Percentiles rank a stretch among this genome's conserved stretches.
Conservation (phyloP, 64 coral and sea anemone genomes). For the Stichodactyla helianthus region DNA sequence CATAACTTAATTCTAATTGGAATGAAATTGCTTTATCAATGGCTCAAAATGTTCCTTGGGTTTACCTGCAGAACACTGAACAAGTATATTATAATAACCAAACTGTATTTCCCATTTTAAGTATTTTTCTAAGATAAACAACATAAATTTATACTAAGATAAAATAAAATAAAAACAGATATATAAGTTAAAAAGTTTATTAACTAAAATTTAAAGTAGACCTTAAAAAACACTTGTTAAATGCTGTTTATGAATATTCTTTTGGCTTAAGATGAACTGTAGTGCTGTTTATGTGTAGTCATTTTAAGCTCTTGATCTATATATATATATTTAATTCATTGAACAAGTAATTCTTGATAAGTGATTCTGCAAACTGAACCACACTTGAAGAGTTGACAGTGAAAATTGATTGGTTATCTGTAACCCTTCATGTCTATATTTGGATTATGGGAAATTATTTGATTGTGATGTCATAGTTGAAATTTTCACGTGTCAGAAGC, state of each 20-base stretch:
- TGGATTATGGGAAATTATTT: background rate
- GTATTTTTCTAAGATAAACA: too few species aligned
- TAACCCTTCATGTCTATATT: background rate
- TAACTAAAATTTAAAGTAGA: too few species aligned
- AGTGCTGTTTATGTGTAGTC: background rate
- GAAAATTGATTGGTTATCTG: background rate
- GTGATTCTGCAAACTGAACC: background rate
- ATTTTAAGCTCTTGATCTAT: background rate
- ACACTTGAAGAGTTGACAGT: background rate
- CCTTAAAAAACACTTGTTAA: too few species aligned
- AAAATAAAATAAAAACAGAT: too few species aligned
- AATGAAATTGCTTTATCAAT: background rate
- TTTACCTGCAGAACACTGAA: too few species aligned
- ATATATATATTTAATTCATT: slow-evolving; percentile 1
- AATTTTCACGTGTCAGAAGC: background rate
- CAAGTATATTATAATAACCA: too few species aligned
- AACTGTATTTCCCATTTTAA: too few species aligned
- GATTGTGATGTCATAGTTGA: slow-evolving; percentile 10
- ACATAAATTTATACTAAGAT: too few species aligned
- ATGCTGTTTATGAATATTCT: too few species aligned
- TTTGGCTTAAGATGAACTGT: too few species aligned
- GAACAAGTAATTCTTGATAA: background rate
- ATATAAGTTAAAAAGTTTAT: too few species aligned
- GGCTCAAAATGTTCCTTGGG: background rate
- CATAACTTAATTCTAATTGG: background rate